Evolutionary conservation across 2,888 invertebrate genomes (phyloP).

Genomic region (Ennomos erosarius): DNA sequence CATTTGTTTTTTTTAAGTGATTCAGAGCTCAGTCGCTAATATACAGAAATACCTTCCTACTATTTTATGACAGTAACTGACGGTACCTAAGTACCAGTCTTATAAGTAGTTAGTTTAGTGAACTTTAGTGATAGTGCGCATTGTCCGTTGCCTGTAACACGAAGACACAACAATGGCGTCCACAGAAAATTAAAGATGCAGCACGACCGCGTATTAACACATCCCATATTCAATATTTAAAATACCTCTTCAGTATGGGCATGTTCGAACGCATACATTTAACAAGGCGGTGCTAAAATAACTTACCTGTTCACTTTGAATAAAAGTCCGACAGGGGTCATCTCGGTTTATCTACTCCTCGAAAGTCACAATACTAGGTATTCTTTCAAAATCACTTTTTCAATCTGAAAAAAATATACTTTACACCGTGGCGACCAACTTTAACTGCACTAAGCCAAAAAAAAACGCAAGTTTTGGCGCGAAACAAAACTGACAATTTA

Average conservation of each 20-base stretch:
- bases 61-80: not conserved
- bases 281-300: constrained; percentile 39
- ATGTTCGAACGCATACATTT: constrained; percentile 29
- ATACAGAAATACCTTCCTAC: not conserved
- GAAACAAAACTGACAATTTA: constrained; percentile 13
- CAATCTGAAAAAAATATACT: constrained; percentile 26
- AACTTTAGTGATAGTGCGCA: constrained; percentile 8
- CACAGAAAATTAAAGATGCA: constrained; percentile 47
- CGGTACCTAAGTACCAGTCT: no score
- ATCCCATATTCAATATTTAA: constrained; percentile 64
- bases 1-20: no score
- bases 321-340: constrained; percentile 86
- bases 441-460: not conserved
- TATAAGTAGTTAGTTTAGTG: not conserved
- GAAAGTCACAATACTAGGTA: constrained; percentile 49
- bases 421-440: constrained; percentile 4
- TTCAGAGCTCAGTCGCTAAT: not conserved
- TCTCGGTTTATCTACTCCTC: constrained; percentile 52
- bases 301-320: constrained; percentile 86
- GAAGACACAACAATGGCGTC: constrained; percentile 41
- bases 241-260: constrained; percentile 43
- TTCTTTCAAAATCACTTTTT: constrained; percentile 31
- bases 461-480: constrained; percentile 14
- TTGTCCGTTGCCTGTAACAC: constrained; percentile 22
- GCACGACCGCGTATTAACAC: constrained; percentile 52